Percentiles rank a stretch among this genome's conserved stretches.
Evolutionary conservation across 2,797 vertebrate species (phyloP).

Genomic region (Dromococcyx pavoninus): DNA sequence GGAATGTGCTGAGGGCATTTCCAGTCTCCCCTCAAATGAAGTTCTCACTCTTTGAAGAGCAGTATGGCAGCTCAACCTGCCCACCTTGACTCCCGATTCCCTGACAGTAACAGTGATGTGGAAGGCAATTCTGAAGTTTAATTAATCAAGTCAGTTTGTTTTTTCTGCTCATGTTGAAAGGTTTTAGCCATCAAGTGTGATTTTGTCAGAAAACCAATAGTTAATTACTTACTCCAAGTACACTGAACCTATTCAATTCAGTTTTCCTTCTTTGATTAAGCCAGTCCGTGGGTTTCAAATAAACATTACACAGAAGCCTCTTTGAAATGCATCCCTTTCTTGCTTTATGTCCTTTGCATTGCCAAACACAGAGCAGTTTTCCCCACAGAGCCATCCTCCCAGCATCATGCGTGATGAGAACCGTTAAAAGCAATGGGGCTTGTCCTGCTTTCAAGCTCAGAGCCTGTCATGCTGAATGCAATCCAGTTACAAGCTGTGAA

Average conservation of each 20-base stretch:
- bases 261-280: constrained; percentile 55
- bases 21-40: neutral
- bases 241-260: constrained; percentile 32
- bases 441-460: neutral
- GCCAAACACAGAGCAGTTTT: neutral
- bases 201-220: constrained; percentile 67
- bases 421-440: neutral
- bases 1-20: neutral
- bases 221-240: constrained; percentile 43
- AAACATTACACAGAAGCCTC: constrained; percentile 12
- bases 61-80: neutral
- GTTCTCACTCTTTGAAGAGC: neutral
- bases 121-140: constrained; percentile 5
- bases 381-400: neutral
- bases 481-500: neutral
- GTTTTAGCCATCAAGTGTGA: neutral
- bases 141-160: constrained; percentile 26
- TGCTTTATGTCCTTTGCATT: neutral
- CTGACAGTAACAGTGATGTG: neutral
- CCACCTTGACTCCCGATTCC: neutral
- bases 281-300: constrained; percentile 13
- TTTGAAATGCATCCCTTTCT: constrained; percentile 17
- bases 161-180: constrained; percentile 20
- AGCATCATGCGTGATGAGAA: neutral
- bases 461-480: accelerated